Evolutionary conservation across 2,797 vertebrate species (phyloP).

Genomic region (Nannoperca australis): DNA sequence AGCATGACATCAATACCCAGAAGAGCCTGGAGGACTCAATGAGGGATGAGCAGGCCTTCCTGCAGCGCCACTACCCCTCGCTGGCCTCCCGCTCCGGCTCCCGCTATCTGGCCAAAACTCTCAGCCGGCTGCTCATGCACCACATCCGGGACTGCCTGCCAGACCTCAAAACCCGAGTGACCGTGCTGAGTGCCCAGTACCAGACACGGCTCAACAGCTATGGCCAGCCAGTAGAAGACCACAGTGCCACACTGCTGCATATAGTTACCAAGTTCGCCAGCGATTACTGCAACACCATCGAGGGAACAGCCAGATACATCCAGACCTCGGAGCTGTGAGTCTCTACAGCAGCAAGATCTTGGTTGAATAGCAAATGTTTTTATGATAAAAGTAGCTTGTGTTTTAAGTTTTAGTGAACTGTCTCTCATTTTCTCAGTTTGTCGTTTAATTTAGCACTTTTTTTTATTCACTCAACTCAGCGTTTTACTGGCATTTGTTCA

Average conservation of each 20-base stretch:
- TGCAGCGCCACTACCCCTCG: slow-evolving; percentile 88
- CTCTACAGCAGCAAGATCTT: not conserved
- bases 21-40: slow-evolving; percentile 83
- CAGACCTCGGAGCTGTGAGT: slow-evolving; percentile 90
- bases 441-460: slow-evolving; percentile 17
- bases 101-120: slow-evolving; percentile 85
- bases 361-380: not conserved
- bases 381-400: not conserved
- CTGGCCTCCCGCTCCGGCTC: slow-evolving; percentile 86
- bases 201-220: slow-evolving; percentile 87
- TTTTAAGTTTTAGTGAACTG: slow-evolving; percentile 6
- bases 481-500: slow-evolving; percentile 22
- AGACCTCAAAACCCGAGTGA: slow-evolving; percentile 88
- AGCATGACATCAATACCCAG: slow-evolving; percentile 87
- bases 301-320: slow-evolving; percentile 88
- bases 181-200: slow-evolving; percentile 85
- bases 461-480: slow-evolving; percentile 3
- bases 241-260: slow-evolving; percentile 89
- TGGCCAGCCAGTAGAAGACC: slow-evolving; percentile 88
- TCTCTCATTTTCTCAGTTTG: not conserved
- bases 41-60: slow-evolving; percentile 86
- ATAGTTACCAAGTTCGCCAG: slow-evolving; percentile 90
- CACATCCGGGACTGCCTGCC: slow-evolving; percentile 90
- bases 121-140: slow-evolving; percentile 89
- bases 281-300: slow-evolving; percentile 90